Conservation (phyloP, 2,113 vertebrate species). For the Pangasianodon gigas region DNA sequence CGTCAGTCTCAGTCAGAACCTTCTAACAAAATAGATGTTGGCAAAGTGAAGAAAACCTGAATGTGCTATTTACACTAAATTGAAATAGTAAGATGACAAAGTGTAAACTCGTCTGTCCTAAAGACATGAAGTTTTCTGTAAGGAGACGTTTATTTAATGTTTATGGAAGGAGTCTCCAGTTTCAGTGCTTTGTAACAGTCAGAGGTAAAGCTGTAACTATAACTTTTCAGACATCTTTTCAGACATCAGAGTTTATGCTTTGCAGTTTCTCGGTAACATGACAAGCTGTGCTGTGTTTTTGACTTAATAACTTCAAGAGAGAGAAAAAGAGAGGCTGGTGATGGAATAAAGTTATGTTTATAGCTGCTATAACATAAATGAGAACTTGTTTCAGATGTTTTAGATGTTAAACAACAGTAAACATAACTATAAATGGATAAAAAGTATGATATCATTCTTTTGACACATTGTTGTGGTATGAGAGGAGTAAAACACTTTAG, state of each 20-base stretch:
- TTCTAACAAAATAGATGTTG: neutral
- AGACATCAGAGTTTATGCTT: neutral
- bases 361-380: neutral
- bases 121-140: neutral
- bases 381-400: too few species aligned
- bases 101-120: neutral
- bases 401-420: too few species aligned
- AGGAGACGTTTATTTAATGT: neutral
- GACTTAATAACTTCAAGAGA: neutral
- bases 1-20: neutral
- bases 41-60: neutral
- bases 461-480: neutral
- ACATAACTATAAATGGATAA: neutral
- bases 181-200: neutral
- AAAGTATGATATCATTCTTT: neutral
- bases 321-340: neutral
- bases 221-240: neutral
- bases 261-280: neutral
- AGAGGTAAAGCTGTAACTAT: neutral
- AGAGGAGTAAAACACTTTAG: neutral
- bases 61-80: neutral
- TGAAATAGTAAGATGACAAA: neutral
- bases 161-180: neutral
- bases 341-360: neutral
- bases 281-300: neutral